phyloP scores from a whole-genome alignment of 2,888 invertebrate genomes.

The Eumerus sabulonum region DNA sequence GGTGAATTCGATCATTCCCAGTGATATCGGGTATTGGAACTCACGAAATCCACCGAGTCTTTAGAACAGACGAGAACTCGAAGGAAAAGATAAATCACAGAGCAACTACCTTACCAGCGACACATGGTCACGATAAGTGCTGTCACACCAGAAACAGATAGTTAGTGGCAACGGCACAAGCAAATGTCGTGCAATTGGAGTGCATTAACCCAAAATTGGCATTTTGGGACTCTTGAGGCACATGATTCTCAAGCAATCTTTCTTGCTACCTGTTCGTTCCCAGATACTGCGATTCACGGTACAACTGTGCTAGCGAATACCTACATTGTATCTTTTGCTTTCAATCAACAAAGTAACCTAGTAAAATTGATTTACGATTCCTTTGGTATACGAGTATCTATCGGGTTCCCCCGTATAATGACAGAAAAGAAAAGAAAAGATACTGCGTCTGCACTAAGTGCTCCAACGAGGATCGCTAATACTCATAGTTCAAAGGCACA shows the following conservation, averaged over 20 bases:
- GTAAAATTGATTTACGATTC: slow-evolving; percentile 69
- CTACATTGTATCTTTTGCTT: slow-evolving; percentile 48
- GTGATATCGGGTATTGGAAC: slow-evolving; percentile 22
- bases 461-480: too few species aligned
- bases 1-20: slow-evolving; percentile 41
- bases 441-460: too few species aligned
- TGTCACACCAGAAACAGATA: neutral
- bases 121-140: slow-evolving; percentile 47
- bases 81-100: slow-evolving; percentile 36
- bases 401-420: slow-evolving; percentile 41
- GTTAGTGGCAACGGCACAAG: slow-evolving; percentile 22
- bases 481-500: slow-evolving; percentile 7
- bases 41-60: slow-evolving; percentile 30
- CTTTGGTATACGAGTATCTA: slow-evolving; percentile 43
- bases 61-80: slow-evolving; percentile 48
- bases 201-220: slow-evolving; percentile 52
- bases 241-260: too few species aligned
- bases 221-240: slow-evolving; percentile 46
- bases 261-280: slow-evolving; percentile 37
- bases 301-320: slow-evolving; percentile 18
- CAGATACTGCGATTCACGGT: slow-evolving; percentile 35
- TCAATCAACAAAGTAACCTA: slow-evolving; percentile 69
- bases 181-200: slow-evolving; percentile 31
- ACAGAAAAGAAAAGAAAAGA: too few species aligned
- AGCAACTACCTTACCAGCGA: slow-evolving; percentile 21